A percentile compares a stretch with the other conserved stretches of the same genome.
These are phyloP conservation scores for Drosophila hamatofila DNA, from an alignment of 2,888 invertebrate genomes.

Conservation along the genomic window DNA sequence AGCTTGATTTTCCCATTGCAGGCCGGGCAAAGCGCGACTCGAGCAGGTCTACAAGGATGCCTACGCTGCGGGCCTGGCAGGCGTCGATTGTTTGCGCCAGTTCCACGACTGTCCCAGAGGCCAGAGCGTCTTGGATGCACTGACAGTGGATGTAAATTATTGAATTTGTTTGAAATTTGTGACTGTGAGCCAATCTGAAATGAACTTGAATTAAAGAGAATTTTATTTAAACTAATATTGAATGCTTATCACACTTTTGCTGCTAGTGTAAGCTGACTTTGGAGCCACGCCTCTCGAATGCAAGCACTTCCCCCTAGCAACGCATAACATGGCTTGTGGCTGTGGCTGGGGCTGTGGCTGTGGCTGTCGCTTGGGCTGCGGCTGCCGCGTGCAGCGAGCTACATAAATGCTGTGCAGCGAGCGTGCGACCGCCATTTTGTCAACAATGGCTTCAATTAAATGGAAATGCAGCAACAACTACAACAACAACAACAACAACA, in stretches of 20 bases:
- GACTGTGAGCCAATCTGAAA: not conserved
- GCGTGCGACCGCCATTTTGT: conserved; percentile 74
- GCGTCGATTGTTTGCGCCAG: conserved; percentile 87
- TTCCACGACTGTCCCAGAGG: conserved; percentile 88
- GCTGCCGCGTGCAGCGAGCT: conserved; percentile 15
- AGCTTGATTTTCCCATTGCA: conserved; percentile 21
- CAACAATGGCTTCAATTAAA: conserved; percentile 80
- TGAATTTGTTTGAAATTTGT: conserved; percentile 3
- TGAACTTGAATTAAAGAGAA: not conserved
- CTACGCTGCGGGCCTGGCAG: conserved; percentile 72
- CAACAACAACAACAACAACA: conserved; percentile 36
- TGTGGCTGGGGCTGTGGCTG: not conserved
- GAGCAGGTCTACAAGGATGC: conserved; percentile 87
- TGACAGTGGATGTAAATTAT: conserved; percentile 51
- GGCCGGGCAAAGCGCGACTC: conserved; percentile 84
- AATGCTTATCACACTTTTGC: conserved; percentile 29
- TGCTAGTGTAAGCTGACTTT: conserved; percentile 29
- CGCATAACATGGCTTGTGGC: conserved; percentile 60
- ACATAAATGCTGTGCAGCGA: conserved; percentile 31
- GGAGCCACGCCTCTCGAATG: conserved; percentile 35
- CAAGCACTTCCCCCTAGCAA: conserved; percentile 7
- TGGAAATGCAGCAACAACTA: conserved; percentile 71
- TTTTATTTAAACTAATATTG: not conserved
- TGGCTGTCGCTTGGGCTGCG: not conserved
- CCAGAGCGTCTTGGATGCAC: conserved; percentile 86